phyloP scores from a whole-genome alignment of 2,888 invertebrate genomes.

The Drosophila paranaensis region DNA sequence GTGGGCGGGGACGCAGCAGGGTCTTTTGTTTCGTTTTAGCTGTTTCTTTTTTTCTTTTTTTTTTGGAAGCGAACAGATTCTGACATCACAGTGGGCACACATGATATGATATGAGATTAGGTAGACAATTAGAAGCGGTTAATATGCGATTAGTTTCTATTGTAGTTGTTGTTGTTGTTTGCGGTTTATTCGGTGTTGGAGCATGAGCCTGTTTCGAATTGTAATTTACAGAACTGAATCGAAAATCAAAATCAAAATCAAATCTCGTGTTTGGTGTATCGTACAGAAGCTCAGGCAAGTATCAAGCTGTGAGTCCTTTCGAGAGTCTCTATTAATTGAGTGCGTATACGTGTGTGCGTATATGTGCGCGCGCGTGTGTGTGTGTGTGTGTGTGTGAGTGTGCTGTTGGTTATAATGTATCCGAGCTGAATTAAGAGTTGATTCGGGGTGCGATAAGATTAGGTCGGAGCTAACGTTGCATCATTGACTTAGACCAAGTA shows the following conservation, averaged over 20 bases:
- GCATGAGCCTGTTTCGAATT: conserved; percentile 61
- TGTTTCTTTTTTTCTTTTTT: conserved; percentile 1
- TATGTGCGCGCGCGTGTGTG: conserved; percentile 49
- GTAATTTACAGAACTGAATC: conserved; percentile 49
- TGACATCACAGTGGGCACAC: conserved; percentile 52
- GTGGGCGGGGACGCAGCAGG: conserved; percentile 35
- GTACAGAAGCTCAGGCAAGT: conserved; percentile 51
- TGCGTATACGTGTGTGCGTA: conserved; percentile 31
- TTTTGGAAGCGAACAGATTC: conserved; percentile 56
- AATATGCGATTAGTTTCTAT: conserved; percentile 42
- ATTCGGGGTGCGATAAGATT: conserved; percentile 37
- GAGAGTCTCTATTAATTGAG: conserved; percentile 1
- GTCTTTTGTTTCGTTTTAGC: conserved; percentile 40
- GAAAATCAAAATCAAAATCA: conserved; percentile 37
- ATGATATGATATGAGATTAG: conserved; percentile 30
- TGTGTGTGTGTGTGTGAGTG: conserved; percentile 54
- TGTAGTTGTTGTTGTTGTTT: conserved; percentile 42
- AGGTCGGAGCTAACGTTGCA: conserved; percentile 42
- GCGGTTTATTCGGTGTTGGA: conserved; percentile 74
- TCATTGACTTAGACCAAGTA: background rate
- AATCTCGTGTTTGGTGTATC: conserved; percentile 24
- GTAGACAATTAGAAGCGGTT: conserved; percentile 72
- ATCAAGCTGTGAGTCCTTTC: conserved; percentile 53
- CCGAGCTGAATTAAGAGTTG: conserved; percentile 38
- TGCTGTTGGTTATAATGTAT: conserved; percentile 53